Evolutionary conservation across 64 coral and sea anemone genomes (phyloP), one percentile per base, ranked within the genome.

Genomic region (Acropora yongei): DNA sequence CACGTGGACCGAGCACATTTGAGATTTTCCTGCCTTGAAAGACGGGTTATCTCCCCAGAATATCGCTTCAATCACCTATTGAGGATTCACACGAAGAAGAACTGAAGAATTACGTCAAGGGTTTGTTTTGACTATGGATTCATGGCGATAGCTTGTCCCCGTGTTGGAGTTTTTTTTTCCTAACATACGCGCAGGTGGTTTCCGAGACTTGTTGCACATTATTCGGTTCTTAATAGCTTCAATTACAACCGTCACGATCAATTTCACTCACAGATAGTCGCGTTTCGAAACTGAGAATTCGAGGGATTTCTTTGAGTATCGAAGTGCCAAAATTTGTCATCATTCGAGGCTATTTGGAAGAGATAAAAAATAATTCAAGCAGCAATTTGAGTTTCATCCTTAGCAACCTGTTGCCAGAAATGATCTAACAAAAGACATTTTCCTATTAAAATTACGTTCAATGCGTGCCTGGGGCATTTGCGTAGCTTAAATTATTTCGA

Each of bases 381-480:
- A 45, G 44, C 1, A 68, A 17, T 71, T 6, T 8, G 8, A 78
- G 2, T 8, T 76, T 76, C 12, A 11, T 65, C 19, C 14, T 68
- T 46, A 49, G 20, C 82, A 49, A 85, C 82, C 65, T 85, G 82
- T 49, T 85, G 65, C 6, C 82, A 8, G 44, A 85, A 71, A 20
- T n/a, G 18, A 85, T 20, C 44, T 20, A 83, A 67, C 5, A 83
- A 83, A 67, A 6, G 57, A 66, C 10, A 8, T 69, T 69, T 68
- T 72, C 79, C 44, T 72, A 85, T 71, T 47, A 71, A 71, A 71
- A 85, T 71, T 30, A 85, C 47, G 43, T 85, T 85, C 42, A 71
- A 71, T 49, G 51, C 10, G 16, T n/a, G 16, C 12, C 17, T 61
- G 55, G 80, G 4, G 19, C 53, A 81, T 81, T 50, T 7, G 10